Evolutionary conservation across 2,797 vertebrate genomes (phyloP), one percentile per base, ranked within the genome.

Genomic region (Hirundo rustica): DNA sequence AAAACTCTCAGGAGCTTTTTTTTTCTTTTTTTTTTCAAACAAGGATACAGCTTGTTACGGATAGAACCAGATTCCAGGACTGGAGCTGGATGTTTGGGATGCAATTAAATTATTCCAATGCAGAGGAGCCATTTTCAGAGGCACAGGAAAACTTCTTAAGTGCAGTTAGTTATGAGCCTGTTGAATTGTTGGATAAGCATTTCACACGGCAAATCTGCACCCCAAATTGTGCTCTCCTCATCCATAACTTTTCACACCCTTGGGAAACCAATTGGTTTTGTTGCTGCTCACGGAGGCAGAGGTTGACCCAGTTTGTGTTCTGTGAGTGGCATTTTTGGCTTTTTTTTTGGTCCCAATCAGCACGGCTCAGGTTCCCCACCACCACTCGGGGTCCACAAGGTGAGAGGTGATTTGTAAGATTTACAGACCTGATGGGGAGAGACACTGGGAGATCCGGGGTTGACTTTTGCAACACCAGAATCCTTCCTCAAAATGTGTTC

Each of bases 361-460:
- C 76, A 32, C 0, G 6, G 13, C 60, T 84, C 38, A 34, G 51
- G 88, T 64, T 88, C 83, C 87, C 89, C 79, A 80, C 34, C 93
- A 84, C 85, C 85, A 60, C 92, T 82, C 30, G 3, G 76, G 88
- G 77, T 94, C 96, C 97, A 94, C 32, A 17, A 53, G 87, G 85
- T 30, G 86, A 80, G 92, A 96, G 88, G 77, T 10, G 55, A 60
- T 95, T 96, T 64, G 73, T 93, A 86, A 91, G 72, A 90, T 93
- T 94, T 97, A 97, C 97, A 97, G 97, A 98, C 97, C 97, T 97
- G 98, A 94, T 96, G 84, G 81, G 97, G 97, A 93, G 97, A 96
- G 96, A 95, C 97, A 97, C 88, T 92, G 95, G 96, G 95, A 96
- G 96, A 93, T 97, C 96, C 97, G 97, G 97, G 96, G 96, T 71